Percentiles rank a stretch among this genome's conserved stretches.
These are phyloP conservation scores for Sebastes matsubarae DNA, from an alignment of 2,797 vertebrate genomes.

Conservation along the genomic window DNA sequence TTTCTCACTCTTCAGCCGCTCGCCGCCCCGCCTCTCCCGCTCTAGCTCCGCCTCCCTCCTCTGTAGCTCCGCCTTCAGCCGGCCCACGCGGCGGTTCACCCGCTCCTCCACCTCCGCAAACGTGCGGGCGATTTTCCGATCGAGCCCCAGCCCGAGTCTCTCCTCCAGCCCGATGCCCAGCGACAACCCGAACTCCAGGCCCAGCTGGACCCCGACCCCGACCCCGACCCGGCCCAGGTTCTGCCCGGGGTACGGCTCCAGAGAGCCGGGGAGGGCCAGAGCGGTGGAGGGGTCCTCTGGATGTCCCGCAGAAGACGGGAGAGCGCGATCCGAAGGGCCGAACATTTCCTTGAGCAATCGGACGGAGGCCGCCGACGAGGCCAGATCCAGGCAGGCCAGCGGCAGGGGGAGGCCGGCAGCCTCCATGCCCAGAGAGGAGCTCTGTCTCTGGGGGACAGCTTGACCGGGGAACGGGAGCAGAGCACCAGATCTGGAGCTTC, in stretches of 20 bases:
- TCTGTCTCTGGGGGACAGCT: neutral
- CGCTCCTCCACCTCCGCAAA: slow-evolving; percentile 85
- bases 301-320: neutral
- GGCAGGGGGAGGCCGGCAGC: slow-evolving; percentile 23
- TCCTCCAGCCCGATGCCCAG: slow-evolving; percentile 63
- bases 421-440: slow-evolving; percentile 12
- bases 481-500: slow-evolving; percentile 44
- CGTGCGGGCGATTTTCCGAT: slow-evolving; percentile 74
- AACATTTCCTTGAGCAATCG: slow-evolving; percentile 56
- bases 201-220: slow-evolving; percentile 10
- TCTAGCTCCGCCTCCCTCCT: slow-evolving; percentile 82
- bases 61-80: slow-evolving; percentile 78
- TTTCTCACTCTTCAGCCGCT: slow-evolving; percentile 58
- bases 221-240: neutral
- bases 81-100: slow-evolving; percentile 81
- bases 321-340: neutral
- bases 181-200: slow-evolving; percentile 27
- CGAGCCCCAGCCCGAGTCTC: slow-evolving; percentile 78
- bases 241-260: neutral
- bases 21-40: slow-evolving; percentile 18
- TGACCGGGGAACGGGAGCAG: slow-evolving; percentile 51
- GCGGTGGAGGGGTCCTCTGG: slow-evolving; percentile 4
- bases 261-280: slow-evolving; percentile 41
- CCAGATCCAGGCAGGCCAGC: slow-evolving; percentile 63
- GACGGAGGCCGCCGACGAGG: slow-evolving; percentile 50